phyloP scores from a whole-genome alignment of 2,113 vertebrate genomes.

The Notothenia rossii region DNA sequence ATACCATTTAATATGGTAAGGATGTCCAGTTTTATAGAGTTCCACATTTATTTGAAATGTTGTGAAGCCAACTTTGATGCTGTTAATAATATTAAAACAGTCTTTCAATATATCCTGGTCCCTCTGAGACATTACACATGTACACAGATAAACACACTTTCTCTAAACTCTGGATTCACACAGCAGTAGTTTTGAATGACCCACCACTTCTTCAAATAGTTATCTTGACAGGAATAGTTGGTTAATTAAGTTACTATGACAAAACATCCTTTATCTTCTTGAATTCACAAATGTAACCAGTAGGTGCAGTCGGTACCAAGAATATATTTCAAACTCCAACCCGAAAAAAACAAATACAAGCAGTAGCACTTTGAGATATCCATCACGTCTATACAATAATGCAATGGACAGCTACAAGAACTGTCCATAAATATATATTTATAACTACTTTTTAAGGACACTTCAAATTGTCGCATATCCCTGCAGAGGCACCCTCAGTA shows the following conservation, averaged over 20 bases:
- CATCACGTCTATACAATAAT: not conserved
- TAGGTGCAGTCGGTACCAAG: not conserved
- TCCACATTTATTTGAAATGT: slow-evolving; percentile 32
- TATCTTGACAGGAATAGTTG: not conserved
- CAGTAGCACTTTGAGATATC: not conserved
- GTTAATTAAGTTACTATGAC: not conserved
- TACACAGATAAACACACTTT: slow-evolving; percentile 9
- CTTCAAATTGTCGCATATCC: slow-evolving; percentile 43
- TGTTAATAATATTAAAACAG: slow-evolving; percentile 56
- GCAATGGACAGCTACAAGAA: not conserved
- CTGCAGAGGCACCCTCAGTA: not conserved
- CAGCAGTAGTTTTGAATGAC: not conserved
- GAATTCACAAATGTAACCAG: slow-evolving; percentile 15
- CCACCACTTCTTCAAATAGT: not conserved
- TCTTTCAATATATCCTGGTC: slow-evolving; percentile 20
- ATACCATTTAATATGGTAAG: not conserved
- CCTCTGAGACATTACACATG: slow-evolving; percentile 12
- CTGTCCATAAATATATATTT: not conserved
- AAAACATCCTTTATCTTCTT: not conserved
- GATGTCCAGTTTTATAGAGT: slow-evolving; percentile 12
- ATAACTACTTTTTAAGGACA: slow-evolving; percentile 64
- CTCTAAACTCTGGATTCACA: not conserved
- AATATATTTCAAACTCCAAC: slow-evolving; percentile 4
- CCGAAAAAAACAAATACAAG: slow-evolving; percentile 29
- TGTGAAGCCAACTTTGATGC: slow-evolving; percentile 17